Evolutionary conservation across 2,113 vertebrate species (phyloP), one percentile per base, ranked within the genome.

Genomic region (Ibidorhyncha struthersii): DNA sequence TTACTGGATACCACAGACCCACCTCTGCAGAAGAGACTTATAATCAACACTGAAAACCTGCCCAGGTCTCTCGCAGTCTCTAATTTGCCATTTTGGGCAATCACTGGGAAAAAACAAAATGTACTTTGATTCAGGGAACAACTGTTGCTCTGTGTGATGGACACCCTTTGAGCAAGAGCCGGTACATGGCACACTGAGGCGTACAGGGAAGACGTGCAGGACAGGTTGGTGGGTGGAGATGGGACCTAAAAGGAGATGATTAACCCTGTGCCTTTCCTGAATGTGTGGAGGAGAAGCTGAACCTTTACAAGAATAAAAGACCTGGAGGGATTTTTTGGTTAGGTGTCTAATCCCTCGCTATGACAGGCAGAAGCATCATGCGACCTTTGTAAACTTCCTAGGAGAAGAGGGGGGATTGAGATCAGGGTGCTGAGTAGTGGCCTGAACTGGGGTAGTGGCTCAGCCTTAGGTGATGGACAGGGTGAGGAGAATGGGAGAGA

Each of bases 181-280:
- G 38, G 41, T 36, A 58, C 1, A 0, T 32, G 20, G 11, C 0
- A 0, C 19, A 34, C 8, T 55, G 25, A 82, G n/a, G 40, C 23
- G 13, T 20, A 49, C 22, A 32, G 49, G 41, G 58, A 86, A 65
- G 52, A 82, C 23, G 2, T 50, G 26, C 38, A 81, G 53, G 71
- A 80, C 12, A 56, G 14, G 12, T 20, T 41, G 32, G 18, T 61
- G 26, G 6, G 41, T 80, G 49, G 36, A 86, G 34, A 26, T 34
- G 58, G 9, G 4, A 69, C 23, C 62, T 36, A 55, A 70, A 82
- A 40, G 13, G 53, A 73, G 6, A 14, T 43, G 38, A 38, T 14
- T 29, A 52, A 65, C 17, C 9, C 63, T 50, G 49, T 50, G 23
- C 49, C 49, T 12, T 50, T 80, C 32, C 47, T 67, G 43, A 32